Evolutionary conservation across 2,113 vertebrate genomes (phyloP).

Genomic region (Antechinus flavipes): DNA sequence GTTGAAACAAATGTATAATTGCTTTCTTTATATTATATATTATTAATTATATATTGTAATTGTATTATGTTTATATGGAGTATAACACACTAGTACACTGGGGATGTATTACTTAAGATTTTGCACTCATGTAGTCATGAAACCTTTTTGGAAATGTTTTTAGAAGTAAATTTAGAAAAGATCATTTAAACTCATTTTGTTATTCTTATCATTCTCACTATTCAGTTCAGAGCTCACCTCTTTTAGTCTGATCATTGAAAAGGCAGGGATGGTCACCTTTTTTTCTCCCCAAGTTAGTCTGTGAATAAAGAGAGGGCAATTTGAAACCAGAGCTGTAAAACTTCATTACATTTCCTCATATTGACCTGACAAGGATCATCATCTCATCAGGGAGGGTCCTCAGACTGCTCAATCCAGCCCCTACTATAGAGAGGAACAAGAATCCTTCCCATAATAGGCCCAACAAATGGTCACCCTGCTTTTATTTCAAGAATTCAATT

Average conservation of each 20-base stretch:
- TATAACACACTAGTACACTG: background rate
- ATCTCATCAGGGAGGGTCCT: background rate
- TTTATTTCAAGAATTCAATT: background rate
- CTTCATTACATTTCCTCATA: background rate
- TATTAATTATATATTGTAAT: no score
- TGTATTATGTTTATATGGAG: background rate
- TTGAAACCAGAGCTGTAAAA: no score
- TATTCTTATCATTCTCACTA: background rate
- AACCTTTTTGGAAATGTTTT: background rate
- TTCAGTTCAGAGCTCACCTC: background rate
- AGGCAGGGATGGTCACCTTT: background rate
- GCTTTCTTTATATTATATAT: background rate
- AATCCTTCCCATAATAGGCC: background rate
- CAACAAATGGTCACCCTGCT: background rate
- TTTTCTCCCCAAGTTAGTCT: background rate
- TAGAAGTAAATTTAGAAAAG: background rate
- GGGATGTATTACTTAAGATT: background rate
- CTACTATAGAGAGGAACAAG: background rate
- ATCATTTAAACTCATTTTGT: background rate
- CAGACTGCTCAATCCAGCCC: background rate
- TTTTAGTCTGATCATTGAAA: background rate
- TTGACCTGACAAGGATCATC: background rate
- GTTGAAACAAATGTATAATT: background rate
- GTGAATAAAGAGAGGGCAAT: background rate
- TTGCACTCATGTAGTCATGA: background rate